Base-by-base conservation (phyloP, 2,113 vertebrate genomes). In the Neolamprologus toae region DNA sequence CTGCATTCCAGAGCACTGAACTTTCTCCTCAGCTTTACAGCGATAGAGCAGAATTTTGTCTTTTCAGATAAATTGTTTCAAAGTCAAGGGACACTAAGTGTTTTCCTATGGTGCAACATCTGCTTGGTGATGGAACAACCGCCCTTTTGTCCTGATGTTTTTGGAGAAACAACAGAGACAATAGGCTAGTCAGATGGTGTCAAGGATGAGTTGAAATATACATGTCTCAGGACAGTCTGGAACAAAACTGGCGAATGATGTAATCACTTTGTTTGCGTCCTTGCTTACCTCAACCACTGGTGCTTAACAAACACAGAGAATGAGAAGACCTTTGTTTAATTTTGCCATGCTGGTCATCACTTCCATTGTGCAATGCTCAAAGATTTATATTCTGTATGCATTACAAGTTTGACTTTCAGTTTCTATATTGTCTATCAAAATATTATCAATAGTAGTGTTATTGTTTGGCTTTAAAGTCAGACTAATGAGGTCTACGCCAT, bases 51-150 rank as follows among this genome's bases (percentile, higher is more conserved):
- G 45, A 51, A 33, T 51, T 78, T 78, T 78, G 45, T 51, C 26
- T 33, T 78, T 78, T 78, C 17, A 78, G 47, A 51, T 78, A 33
- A 51, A 51, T 33, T 33, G 26, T 78, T 51, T 78, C 26, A 78
- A 51, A 78, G 26, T 78, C 73, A 51, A 33, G 47, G 45, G 45
- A 78, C 73, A 51, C 17, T 51, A 33, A 89, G 54, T 80, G 53
- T 88, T 93, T 90, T 73, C 86, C 21, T 47, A 37, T 90, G 79
- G 49, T 23, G 73, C 53, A 4, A 83, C 86, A 92, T 91, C 88
- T 92, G 82, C 73, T 89, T 17, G 3, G 8, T 71, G 45, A 89
- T 13, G 16, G 89, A 83, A 92, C 51, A 90, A 86, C 54, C 40
- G 12, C 47, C 59, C 57, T 81, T 61, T 85, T 86, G 82, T 93